Conservation (phyloP, 2,888 invertebrate genomes). For the Lordiphosa fenestrarum region DNA sequence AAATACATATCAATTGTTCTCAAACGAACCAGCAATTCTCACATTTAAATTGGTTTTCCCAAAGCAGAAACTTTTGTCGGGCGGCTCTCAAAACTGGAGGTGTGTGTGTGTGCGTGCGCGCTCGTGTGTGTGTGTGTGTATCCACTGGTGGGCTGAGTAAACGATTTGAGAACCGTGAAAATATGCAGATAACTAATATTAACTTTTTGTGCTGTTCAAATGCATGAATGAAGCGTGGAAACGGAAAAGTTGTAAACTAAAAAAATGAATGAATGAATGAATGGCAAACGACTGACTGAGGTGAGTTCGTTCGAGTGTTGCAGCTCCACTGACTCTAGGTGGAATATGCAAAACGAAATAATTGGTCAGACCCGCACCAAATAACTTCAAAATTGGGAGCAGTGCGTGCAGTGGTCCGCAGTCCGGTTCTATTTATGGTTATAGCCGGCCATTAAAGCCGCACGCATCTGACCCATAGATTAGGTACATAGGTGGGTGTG, state of each 20-base stretch:
- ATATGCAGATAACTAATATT: slow-evolving; percentile 72
- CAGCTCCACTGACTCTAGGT: slow-evolving; percentile 24
- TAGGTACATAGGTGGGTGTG: slow-evolving; percentile 37
- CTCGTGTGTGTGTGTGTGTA: slow-evolving; percentile 35
- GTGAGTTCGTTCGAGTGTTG: slow-evolving; percentile 12
- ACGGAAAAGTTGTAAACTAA: slow-evolving; percentile 30
- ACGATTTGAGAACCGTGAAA: slow-evolving; percentile 63
- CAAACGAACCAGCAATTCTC: slow-evolving; percentile 22
- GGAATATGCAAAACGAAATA: slow-evolving; percentile 30
- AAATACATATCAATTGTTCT: neutral
- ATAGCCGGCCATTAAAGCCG: slow-evolving; percentile 29
- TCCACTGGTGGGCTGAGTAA: slow-evolving; percentile 64
- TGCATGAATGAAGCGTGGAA: slow-evolving; percentile 65
- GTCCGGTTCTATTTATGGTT: slow-evolving; percentile 38
- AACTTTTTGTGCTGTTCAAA: slow-evolving; percentile 58
- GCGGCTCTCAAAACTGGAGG: slow-evolving; percentile 30
- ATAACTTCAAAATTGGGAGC: slow-evolving; percentile 33
- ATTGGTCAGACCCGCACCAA: slow-evolving; percentile 18
- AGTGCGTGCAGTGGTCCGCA: slow-evolving; percentile 38
- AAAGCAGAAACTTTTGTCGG: slow-evolving; percentile 47
- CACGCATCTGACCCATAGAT: slow-evolving; percentile 42
- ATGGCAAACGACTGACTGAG: slow-evolving; percentile 31
- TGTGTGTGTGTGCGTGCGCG: slow-evolving; percentile 19
- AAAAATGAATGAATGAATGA: slow-evolving; percentile 25
- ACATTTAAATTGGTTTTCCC: slow-evolving; percentile 17